Percentiles rank a stretch among this genome's conserved stretches.
Evolutionary conservation across 2,113 vertebrate genomes (phyloP).

Genomic region (Telmatochromis brichardi): DNA sequence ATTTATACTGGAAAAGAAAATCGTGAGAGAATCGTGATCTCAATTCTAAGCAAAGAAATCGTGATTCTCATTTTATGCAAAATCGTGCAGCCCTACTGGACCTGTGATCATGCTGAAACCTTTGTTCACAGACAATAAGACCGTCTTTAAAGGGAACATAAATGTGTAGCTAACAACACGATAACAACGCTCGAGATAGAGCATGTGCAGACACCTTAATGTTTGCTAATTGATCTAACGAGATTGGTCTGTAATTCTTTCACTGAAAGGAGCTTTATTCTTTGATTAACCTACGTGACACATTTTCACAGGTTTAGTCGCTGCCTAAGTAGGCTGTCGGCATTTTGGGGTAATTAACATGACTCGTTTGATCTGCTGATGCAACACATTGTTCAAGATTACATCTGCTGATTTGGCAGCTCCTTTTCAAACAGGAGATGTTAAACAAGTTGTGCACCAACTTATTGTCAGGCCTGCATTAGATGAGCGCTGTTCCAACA

Average conservation of each 20-base stretch:
- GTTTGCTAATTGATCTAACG: background rate
- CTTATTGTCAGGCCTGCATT: background rate
- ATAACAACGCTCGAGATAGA: background rate
- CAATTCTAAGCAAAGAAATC: fast-evolving
- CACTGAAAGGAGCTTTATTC: background rate
- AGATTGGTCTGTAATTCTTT: background rate
- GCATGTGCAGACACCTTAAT: no score
- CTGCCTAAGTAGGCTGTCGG: background rate
- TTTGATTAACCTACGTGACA: background rate
- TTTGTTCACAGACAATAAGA: background rate
- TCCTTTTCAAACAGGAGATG: background rate
- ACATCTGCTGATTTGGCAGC: background rate
- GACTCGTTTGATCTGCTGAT: background rate
- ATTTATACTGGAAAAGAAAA: no score
- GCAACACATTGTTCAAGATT: background rate
- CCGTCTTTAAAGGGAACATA: background rate
- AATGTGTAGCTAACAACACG: background rate
- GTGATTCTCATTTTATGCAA: no score
- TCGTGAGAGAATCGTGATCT: no score
- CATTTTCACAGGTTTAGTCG: background rate
- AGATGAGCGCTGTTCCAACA: background rate
- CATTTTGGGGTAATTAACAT: background rate
- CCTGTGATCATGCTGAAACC: background rate
- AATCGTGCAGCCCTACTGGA: no score
- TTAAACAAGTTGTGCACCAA: background rate